Evolutionary conservation across 2,797 vertebrate species (phyloP), one percentile per base, ranked within the genome.

Genomic region (Huso huso): DNA sequence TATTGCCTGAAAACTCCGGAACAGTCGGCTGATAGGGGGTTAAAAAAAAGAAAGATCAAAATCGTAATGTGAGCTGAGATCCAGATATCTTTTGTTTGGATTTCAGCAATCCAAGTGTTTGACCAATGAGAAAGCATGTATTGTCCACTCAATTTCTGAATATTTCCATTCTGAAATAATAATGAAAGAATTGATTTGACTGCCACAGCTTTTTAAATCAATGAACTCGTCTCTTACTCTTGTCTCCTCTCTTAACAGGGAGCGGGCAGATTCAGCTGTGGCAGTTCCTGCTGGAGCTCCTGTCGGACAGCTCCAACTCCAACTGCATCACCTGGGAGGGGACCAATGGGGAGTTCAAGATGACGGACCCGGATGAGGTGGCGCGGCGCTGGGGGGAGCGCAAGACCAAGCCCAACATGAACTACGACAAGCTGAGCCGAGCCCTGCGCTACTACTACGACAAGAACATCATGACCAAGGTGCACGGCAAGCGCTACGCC

Each of bases 381-480:
- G 93, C 93, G 6, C 88, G 92, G 66, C 93, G 90, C 65, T 94
- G 93, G 93, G 92, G 93, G 0, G 92, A 92, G 69, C 71, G 93
- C 7, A 94, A 94, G 65, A 92, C 91, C 84, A 94, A 94, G 51
- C 93, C 93, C 76, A 93, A 94, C 77, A 94, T 94, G 93, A 94
- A 94, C 89, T 94, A 94, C 6, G 93, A 94, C 74, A 94, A 94
- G 75, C 89, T 94, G 69, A 94, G 93, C 77, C 91, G 93, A 0
- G 93, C 93, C 0, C 86, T 94, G 58, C 93, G 93, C 73, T 94
- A 94, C 82, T 94, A 94, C 78, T 94, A 94, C 0, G 93, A 94
- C 80, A 94, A 94, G 78, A 94, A 94, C 82, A 94, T 94, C 86
- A 94, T 94, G 93, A 94, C 93, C 83, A 94, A 94, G 67, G 93